Percentiles rank a stretch among this genome's conserved stretches.
Evolutionary conservation across 1,140 invertebrate species (phyloP).

Genomic region (Brachionus rotundiformis): DNA sequence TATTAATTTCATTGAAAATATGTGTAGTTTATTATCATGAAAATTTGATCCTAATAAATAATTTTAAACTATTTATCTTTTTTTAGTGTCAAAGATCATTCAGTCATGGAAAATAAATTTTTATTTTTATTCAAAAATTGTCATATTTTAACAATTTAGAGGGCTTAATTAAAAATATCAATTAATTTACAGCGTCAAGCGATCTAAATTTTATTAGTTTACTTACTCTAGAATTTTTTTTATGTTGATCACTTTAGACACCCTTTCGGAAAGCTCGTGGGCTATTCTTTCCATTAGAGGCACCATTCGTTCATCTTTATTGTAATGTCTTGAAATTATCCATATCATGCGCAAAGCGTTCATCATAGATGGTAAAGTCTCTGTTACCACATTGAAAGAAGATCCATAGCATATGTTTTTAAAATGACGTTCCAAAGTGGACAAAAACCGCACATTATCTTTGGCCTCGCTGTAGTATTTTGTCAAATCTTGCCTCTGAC

Average conservation of each 20-base stretch:
- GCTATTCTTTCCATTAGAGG: slow-evolving; percentile 77
- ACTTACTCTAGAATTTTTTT: slow-evolving; percentile 71
- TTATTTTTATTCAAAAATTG: too few species aligned
- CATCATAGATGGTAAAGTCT: slow-evolving; percentile 76
- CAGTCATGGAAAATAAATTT: too few species aligned
- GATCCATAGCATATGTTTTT: slow-evolving; percentile 75
- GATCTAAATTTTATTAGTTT: too few species aligned
- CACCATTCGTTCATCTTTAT: slow-evolving; percentile 74
- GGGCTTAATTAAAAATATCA: too few species aligned
- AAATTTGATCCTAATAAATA: too few species aligned
- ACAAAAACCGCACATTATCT: slow-evolving; percentile 79
- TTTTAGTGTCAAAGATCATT: too few species aligned
- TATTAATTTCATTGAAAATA: too few species aligned
- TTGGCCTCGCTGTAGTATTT: slow-evolving; percentile 75
- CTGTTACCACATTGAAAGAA: slow-evolving; percentile 69
- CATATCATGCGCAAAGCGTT: slow-evolving; percentile 71
- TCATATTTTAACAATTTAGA: too few species aligned
- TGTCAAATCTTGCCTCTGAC: slow-evolving; percentile 68
- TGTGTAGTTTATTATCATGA: too few species aligned
- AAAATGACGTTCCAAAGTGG: slow-evolving; percentile 77
- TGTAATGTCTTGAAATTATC: slow-evolving; percentile 65
- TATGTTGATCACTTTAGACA: slow-evolving; percentile 73
- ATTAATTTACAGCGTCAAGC: too few species aligned
- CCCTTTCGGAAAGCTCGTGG: slow-evolving; percentile 75
- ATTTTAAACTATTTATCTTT: too few species aligned